Conservation (phyloP, 1,140 invertebrate species). For the Nixonia krombeini region DNA sequence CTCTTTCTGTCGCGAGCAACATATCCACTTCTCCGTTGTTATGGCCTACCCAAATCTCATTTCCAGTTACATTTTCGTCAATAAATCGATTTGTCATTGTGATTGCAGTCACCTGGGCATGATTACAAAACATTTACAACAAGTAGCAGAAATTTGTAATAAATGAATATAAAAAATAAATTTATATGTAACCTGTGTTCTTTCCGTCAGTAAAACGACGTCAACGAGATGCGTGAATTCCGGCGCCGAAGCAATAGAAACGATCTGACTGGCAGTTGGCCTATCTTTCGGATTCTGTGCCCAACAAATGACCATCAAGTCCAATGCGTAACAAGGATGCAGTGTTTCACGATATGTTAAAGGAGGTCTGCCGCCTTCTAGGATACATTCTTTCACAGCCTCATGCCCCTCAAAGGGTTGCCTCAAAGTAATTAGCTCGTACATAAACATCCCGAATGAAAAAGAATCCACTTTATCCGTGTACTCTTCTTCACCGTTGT, state of each 20-base stretch:
- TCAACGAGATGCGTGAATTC: constrained; percentile 93
- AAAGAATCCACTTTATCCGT: constrained; percentile 99
- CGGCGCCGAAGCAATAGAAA: constrained; percentile 90
- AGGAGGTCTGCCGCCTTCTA: constrained; percentile 93
- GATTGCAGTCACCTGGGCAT: constrained; percentile 71
- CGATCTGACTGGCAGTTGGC: constrained; percentile 93
- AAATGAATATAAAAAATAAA: background rate
- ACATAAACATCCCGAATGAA: constrained; percentile 99
- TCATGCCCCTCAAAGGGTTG: constrained; percentile 96
- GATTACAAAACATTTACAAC: no score
- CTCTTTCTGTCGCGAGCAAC: constrained; percentile 74
- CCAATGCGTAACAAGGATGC: constrained; percentile 92
- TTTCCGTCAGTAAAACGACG: constrained; percentile 79
- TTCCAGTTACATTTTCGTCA: constrained; percentile 64
- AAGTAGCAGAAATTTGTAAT: constrained; percentile 7
- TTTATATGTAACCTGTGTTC: constrained; percentile 71
- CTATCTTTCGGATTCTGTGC: constrained; percentile 87
- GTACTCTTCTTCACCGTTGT: constrained; percentile 98
- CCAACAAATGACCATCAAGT: constrained; percentile 97
- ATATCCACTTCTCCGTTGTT: constrained; percentile 81
- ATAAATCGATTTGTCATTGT: constrained; percentile 61
- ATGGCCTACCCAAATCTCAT: constrained; percentile 81
- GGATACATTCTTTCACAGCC: constrained; percentile 94
- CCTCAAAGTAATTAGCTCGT: constrained; percentile 93
- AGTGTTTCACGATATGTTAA: constrained; percentile 86